Evolutionary conservation across 2,113 vertebrate species (phyloP), one percentile per base, ranked within the genome.

Genomic region (Prolemur simus): DNA sequence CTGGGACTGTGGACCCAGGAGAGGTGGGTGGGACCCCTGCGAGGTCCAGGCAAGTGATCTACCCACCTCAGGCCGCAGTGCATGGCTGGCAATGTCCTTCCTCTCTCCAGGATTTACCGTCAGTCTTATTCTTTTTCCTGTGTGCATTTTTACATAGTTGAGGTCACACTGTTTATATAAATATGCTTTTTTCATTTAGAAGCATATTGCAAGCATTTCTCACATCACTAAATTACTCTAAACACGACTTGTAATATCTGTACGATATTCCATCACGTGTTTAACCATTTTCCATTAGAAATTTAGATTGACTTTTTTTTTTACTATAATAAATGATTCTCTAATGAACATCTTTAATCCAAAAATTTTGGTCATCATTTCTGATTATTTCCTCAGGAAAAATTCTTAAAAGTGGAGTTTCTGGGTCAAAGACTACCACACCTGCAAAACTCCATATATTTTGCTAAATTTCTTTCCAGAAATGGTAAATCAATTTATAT

Each of bases 371-470:
- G 64, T 82, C 78, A 94, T 52, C 11, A 37, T 87, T 84, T 87
- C 45, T 69, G 64, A 66, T 56, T 81, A 77, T 88, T 90, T 87
- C 7, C 11, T 94, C 45, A 88, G 58, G 42, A 82, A 69, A 94
- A 90, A 89, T 83, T 83, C 77, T 69, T 87, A 45, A 87, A 81
- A 71, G 56, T 91, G 18, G 25, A 87, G 84, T 88, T 87, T 81
- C 71, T 84, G 56, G 25, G 6, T 84, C 42, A 47, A 91, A 60
- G 29, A 58, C 60, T 69, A 80, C 27, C 54, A 91, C 6, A 76
- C 8, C 21, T 92, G 11, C 60, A 60, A 89, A 94, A 78, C 10
- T 91, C 6, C 47, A 82, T 81, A 18, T 39, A 39, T 94, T 93
- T 93, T 91, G 15, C 15, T 82, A 77, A 63, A 58, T 15, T 93